Evolutionary conservation across 35 echinoderm and acorn worm species (phyloP), one percentile per base, ranked within the genome.

Genomic region (Acanthaster planci): DNA sequence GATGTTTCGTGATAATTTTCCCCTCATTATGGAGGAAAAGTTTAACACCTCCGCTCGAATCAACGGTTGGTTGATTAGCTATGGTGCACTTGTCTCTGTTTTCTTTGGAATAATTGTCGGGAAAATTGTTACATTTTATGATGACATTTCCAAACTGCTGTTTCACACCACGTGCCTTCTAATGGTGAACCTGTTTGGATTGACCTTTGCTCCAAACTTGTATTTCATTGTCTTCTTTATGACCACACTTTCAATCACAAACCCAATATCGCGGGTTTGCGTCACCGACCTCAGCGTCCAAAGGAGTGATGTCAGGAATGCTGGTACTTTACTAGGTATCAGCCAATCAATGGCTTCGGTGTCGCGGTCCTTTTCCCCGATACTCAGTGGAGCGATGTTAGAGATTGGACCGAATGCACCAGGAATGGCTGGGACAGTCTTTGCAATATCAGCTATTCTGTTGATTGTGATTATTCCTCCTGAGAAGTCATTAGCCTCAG

Each of bases 1-100:
- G 51, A 67, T 97, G 22, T 93, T 81, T 59, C 87, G 92, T 35
- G 91, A 88, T 82, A 97, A 97, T 58, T 97, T 97, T 52, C 83
- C 85, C 0, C 64, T 97, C 10, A 84, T 89, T 39, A 34, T 97
- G 72, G 91, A 93, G 77, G 67, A 93, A 76, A 60, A 80, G 59
- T 97, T 88, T 52, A 76, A 90, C 58, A 93, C 83, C 22, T 88
- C 91, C 2, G 88, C 95, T 0, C 90, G 88, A 47, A 91, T 80
- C 32, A 93, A 60, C 0, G 95, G 95, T 0, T 90, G 67, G 37
- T 84, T 97, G 0, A 93, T 97, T 8, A 93, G 91, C 3, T 97
- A 82, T 52, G 92, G 95, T 5, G 39, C 91, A 7, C 22, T 93
- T 29, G 77, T 90, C 7, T 34, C 80, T 22, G 84, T 87, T 26